phyloP scores from a whole-genome alignment of 2,113 vertebrate species.

The Fukomys damarensis region DNA sequence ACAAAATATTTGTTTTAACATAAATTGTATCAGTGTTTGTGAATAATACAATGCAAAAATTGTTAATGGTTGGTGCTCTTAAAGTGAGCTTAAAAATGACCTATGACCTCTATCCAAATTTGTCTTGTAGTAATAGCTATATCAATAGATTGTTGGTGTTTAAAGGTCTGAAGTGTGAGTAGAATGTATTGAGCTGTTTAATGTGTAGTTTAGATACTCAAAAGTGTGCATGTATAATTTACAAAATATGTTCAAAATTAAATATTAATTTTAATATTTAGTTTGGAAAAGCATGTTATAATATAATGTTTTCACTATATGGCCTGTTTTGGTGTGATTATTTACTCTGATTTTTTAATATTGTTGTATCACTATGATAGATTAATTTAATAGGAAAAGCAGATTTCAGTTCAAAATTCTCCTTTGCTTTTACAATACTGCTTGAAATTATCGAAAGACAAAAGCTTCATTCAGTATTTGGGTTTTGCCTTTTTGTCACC shows the following conservation, averaged over 20 bases:
- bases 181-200: constrained; percentile 91
- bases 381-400: constrained; percentile 66
- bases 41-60: constrained; percentile 86
- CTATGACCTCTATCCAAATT: constrained; percentile 83
- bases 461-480: constrained; percentile 58
- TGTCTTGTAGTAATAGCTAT: constrained; percentile 88
- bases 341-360: constrained; percentile 80
- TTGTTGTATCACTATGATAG: constrained; percentile 44
- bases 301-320: constrained; percentile 88
- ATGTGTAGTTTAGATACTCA: constrained; percentile 89
- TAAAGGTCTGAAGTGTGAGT: constrained; percentile 90
- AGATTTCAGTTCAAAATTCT: constrained; percentile 56
- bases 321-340: constrained; percentile 85
- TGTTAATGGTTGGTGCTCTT: constrained; percentile 86
- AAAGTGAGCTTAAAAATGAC: constrained; percentile 84
- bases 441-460: constrained; percentile 50
- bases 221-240: constrained; percentile 93
- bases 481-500: constrained; percentile 77
- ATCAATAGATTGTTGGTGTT: constrained; percentile 89
- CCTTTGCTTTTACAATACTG: constrained; percentile 32
- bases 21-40: constrained; percentile 88
- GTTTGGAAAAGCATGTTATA: constrained; percentile 89
- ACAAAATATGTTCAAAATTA: constrained; percentile 91
- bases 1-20: constrained; percentile 86
- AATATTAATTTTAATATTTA: constrained; percentile 88